A percentile compares a stretch with the other conserved stretches of the same genome.
These are phyloP conservation scores for Rhingia rostrata DNA, from an alignment of 2,888 invertebrate genomes.

Conservation along the genomic window DNA sequence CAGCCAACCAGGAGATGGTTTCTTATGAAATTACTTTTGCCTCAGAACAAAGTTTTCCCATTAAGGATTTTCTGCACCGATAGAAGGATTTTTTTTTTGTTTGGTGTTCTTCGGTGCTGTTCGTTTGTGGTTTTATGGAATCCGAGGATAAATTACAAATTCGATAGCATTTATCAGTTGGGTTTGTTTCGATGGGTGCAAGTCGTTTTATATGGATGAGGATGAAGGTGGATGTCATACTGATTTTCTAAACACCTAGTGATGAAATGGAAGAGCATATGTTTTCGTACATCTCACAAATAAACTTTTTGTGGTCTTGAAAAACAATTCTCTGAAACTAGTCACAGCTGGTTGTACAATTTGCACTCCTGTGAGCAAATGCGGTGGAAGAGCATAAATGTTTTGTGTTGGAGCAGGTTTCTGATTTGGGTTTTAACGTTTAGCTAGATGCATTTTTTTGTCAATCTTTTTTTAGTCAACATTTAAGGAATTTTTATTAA, in stretches of 20 bases:
- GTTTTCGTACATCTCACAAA: not conserved
- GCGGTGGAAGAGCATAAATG: not conserved
- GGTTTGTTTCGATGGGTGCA: constrained; percentile 3
- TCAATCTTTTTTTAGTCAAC: too few species aligned
- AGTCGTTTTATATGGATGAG: not conserved
- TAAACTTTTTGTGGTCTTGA: constrained; percentile 30
- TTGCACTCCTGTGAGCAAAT: not conserved
- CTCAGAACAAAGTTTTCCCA: constrained; percentile 73
- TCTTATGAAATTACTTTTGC: constrained; percentile 73
- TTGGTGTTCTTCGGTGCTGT: not conserved
- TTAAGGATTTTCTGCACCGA: constrained; percentile 72
- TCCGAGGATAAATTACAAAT: constrained; percentile 54
- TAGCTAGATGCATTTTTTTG: too few species aligned
- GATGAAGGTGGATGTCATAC: not conserved
- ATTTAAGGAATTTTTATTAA: too few species aligned
- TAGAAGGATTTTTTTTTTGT: constrained; percentile 51
- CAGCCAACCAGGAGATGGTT: constrained; percentile 37
- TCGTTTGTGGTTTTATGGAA: constrained; percentile 50
- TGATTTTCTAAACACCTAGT: not conserved
- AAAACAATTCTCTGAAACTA: constrained; percentile 20
- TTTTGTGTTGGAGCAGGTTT: not conserved
- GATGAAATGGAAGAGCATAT: too few species aligned
- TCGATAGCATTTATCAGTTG: constrained; percentile 56
- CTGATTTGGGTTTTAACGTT: not conserved
- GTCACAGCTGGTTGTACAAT: constrained; percentile 21